phyloP scores from a whole-genome alignment of 1,140 invertebrate species.

The Drosophila nikananu region DNA sequence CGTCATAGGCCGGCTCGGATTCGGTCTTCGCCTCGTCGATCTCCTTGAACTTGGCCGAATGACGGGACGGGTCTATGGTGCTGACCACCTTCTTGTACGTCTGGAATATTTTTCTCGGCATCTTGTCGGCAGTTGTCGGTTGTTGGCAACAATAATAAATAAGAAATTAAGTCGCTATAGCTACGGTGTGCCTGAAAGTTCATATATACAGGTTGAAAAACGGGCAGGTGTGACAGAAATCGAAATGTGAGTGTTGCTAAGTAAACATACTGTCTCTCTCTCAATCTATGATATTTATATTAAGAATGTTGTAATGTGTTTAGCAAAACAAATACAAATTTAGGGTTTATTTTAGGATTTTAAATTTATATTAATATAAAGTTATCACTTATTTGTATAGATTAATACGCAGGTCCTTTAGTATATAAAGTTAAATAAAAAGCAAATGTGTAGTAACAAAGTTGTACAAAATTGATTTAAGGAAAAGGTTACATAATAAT shows the following conservation, averaged over 20 bases:
- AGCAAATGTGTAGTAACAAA: neutral
- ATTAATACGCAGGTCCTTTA: too few relatives aligned
- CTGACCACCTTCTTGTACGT: slow-evolving; percentile 51
- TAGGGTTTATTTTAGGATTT: too few relatives aligned
- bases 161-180: slow-evolving; percentile 48
- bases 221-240: slow-evolving; percentile 30
- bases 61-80: slow-evolving; percentile 34
- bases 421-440: neutral
- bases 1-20: neutral
- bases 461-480: too few relatives aligned
- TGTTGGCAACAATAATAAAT: slow-evolving; percentile 48
- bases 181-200: slow-evolving; percentile 34
- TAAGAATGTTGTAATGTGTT: neutral
- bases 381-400: too few relatives aligned
- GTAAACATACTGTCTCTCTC: neutral
- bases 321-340: neutral
- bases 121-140: slow-evolving; percentile 43
- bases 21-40: slow-evolving; percentile 39
- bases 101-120: slow-evolving; percentile 49
- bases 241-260: slow-evolving; percentile 4
- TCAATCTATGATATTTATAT: neutral
- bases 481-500: too few relatives aligned
- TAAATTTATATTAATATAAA: too few relatives aligned
- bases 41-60: slow-evolving; percentile 56
- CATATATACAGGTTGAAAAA: slow-evolving; percentile 9